A percentile compares a stretch with the other conserved stretches of the same genome.
Evolutionary conservation across 2,888 invertebrate species (phyloP).

Genomic region (Apamea crenata): DNA sequence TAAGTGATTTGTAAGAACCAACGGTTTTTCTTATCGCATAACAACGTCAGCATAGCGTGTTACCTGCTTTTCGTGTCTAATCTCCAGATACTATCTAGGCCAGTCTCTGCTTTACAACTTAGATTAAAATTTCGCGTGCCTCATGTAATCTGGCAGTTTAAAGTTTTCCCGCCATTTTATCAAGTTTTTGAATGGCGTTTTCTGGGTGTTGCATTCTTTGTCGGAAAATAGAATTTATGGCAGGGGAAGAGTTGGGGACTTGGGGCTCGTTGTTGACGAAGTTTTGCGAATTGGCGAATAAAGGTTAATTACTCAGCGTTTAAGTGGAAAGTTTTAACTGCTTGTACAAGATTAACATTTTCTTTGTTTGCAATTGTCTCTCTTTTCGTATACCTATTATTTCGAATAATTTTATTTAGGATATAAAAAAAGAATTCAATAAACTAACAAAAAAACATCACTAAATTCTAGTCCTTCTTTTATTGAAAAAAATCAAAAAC

Average conservation of each 20-base stretch:
- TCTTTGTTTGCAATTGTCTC: not conserved
- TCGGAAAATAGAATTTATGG: slow-evolving; percentile 44
- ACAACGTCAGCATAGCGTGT: slow-evolving; percentile 56
- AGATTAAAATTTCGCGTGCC: slow-evolving; percentile 64
- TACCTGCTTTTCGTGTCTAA: slow-evolving; percentile 50
- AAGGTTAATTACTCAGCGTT: slow-evolving; percentile 24
- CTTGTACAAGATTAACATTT: not conserved
- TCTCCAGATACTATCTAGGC: slow-evolving; percentile 42
- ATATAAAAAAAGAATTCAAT: not conserved
- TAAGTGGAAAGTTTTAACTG: slow-evolving; percentile 10
- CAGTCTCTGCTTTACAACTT: slow-evolving; percentile 55
- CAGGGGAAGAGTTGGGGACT: not conserved
- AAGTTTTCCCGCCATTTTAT: slow-evolving; percentile 36
- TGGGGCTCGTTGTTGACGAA: slow-evolving; percentile 29
- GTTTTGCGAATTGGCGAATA: slow-evolving; percentile 28
- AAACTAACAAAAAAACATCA: not conserved
- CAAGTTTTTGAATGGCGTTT: slow-evolving; percentile 43
- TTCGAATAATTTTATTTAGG: not conserved
- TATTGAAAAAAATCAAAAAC: too few relatives aligned
- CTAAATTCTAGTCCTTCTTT: not conserved
- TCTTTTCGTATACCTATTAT: not conserved
- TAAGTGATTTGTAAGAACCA: slow-evolving; percentile 13
- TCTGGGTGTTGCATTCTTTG: slow-evolving; percentile 23
- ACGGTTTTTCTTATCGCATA: slow-evolving; percentile 42
- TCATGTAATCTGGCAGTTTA: slow-evolving; percentile 55